A percentile compares a stretch with the other conserved stretches of the same genome.
Conservation (phyloP, 2,797 vertebrate species). For the Borostomias antarcticus region DNA sequence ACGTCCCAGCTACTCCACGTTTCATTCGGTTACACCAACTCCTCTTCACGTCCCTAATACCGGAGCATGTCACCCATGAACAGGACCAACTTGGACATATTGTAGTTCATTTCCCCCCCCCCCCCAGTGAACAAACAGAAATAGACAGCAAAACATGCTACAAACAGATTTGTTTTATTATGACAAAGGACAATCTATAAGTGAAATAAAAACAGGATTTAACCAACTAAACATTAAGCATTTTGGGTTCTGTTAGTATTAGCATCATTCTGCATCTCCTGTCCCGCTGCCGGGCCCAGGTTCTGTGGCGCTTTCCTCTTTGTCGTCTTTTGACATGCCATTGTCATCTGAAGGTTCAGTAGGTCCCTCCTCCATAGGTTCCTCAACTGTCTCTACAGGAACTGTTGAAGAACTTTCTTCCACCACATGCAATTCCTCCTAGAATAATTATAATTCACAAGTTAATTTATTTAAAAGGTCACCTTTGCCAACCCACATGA, state of each 20-base stretch:
- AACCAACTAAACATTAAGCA: no score
- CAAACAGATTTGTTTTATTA: no score
- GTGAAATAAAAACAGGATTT: no score
- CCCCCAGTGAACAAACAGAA: no score
- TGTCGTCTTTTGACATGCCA: conserved; percentile 31
- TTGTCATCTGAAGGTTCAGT: conserved; percentile 39
- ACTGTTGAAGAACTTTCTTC: not conserved
- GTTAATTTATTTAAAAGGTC: not conserved
- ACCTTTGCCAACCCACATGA: not conserved
- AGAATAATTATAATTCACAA: not conserved
- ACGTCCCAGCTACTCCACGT: no score
- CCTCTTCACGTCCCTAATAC: no score
- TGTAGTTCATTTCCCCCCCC: no score
- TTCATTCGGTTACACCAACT: no score
- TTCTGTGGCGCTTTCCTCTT: conserved; percentile 6
- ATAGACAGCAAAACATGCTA: no score
- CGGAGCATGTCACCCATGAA: no score
- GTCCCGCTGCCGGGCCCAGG: conserved; percentile 23
- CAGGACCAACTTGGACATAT: no score
- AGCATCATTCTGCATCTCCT: not conserved
- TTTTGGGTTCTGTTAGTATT: not conserved
- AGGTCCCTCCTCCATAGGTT: conserved; percentile 55
- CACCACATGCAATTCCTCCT: not conserved
- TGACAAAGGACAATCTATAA: no score
- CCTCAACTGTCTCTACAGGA: conserved; percentile 46